A percentile compares a stretch with the other conserved stretches of the same genome.
These are phyloP conservation scores for Archivesica marissinica DNA, from an alignment of 1,140 invertebrate species.

Conservation along the genomic window DNA sequence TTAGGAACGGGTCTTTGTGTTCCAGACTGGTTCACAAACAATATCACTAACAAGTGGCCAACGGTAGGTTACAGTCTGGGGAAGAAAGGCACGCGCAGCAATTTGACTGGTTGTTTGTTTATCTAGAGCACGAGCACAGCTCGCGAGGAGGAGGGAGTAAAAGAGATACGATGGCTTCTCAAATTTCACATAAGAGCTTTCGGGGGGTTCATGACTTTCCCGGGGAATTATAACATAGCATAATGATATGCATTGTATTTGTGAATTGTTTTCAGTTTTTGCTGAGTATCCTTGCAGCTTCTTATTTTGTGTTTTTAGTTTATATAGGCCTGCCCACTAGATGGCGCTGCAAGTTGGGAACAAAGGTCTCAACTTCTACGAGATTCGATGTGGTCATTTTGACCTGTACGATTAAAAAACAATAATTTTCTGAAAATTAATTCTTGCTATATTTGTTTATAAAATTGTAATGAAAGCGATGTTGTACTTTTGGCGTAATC, in stretches of 20 bases:
- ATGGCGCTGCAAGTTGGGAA: not conserved
- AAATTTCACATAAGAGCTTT: conserved; percentile 53
- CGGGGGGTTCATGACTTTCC: conserved; percentile 19
- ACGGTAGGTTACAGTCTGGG: conserved; percentile 8
- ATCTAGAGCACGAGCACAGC: conserved; percentile 50
- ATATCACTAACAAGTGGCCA: conserved; percentile 62
- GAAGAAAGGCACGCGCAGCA: conserved; percentile 48
- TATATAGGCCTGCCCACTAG: too few relatives aligned
- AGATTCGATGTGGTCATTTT: too few relatives aligned
- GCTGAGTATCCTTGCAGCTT: too few relatives aligned
- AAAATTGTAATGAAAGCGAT: too few relatives aligned
- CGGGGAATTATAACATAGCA: not conserved
- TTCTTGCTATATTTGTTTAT: too few relatives aligned
- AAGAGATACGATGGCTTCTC: conserved; percentile 40
- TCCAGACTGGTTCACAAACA: conserved; percentile 61
- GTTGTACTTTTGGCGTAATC: too few relatives aligned
- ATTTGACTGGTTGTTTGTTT: conserved; percentile 61
- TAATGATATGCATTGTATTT: not conserved
- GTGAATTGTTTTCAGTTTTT: conserved; percentile 17
- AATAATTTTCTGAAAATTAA: too few relatives aligned
- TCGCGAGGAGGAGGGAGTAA: conserved; percentile 59
- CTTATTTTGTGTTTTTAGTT: too few relatives aligned
- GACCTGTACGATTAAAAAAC: too few relatives aligned
- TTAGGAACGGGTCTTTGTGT: conserved; percentile 56
- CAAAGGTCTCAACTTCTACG: too few relatives aligned